Base-by-base conservation (phyloP, 1,140 invertebrate species). In the Andrena cerasifolii region DNA sequence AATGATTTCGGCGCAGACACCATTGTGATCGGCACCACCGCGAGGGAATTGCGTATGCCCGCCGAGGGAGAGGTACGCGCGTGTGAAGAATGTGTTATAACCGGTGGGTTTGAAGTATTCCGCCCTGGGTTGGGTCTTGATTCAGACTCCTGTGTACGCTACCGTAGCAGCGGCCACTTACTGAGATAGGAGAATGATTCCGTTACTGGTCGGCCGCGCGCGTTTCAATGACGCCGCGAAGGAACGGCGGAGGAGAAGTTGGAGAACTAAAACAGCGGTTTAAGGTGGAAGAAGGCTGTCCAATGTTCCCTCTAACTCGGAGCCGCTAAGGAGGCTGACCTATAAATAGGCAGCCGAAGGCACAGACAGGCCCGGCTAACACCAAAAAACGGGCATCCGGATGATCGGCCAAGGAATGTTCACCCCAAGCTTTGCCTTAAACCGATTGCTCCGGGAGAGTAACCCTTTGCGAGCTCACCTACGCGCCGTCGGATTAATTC, bases 321-420 rank as follows among this genome's bases (percentile, higher is more conserved):
- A 73, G 68, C 26, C 56, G 65, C 73, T 77, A 71, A 85, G 62
- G 47, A 86, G 85, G 79, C 78, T 85, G 70, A 75, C 78, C 83
- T 90, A 90, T 90, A 89, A 90, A 90, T 90, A 90, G 85, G 62
- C 78, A 79, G 72, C 74, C 71, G 79, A 88, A 88, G 36, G 36
- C 85, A 83, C 85, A 87, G 85, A 88, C 88, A 53, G 79, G 12
- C 21, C 51, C 61, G 62, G 49, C 66, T 78, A 87, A 87, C 81
- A 89, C 87, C 80, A 89, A 88, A 89, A 87, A 87, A 86, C 84
- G 83, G 82, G 53, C 82, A 87, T 88, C 82, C 85, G 77, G 81
- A 90, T 87, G 82, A 89, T 86, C 80, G 81, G 84, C 86, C 87
- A 80, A 88, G 86, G 86, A 86, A 89, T 85, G 84, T 83, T 89